Evolutionary conservation across 2,888 invertebrate species (phyloP), one percentile per base, ranked within the genome.

Genomic region (Sphinx pinastri): DNA sequence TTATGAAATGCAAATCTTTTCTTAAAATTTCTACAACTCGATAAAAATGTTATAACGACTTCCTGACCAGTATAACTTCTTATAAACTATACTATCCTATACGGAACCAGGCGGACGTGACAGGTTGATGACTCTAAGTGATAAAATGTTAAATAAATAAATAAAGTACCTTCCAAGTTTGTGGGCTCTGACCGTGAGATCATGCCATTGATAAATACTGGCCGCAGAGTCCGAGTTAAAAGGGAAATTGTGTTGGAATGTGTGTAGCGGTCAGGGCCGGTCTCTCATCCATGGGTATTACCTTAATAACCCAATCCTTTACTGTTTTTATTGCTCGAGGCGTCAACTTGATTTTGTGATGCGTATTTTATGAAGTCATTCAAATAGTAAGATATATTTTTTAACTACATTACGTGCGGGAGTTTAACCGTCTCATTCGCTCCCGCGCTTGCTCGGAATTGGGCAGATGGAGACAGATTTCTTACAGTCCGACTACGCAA

Each of bases 161-260:
- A 83, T 68, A 68, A 70, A 70, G 51, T 55, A 63, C 67, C 67
- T 59, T 59, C 67, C 82, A 82, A 77, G 83, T 74, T 79, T 82
- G 80, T 81, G 84, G 81, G 83, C 79, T 79, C 79, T 74, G 78
- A 81, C 82, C 84, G 85, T 83, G 87, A 88, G 89, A 89, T 89
- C 88, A 83, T 85, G 84, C 82, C 84, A 84, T 86, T 88, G 88
- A 89, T 89, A 89, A 90, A 83, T 84, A 82, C 80, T 75, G 77
- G 76, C 81, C 82, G 72, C 83, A 81, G 80, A 84, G 84, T 83
- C 84, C 81, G 84, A 86, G 86, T 84, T 92, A 92, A 92, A 92
- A 91, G 92, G 92, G 91, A 91, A 91, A 89, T 89, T 88, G 89
- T 92, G 91, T 92, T 83, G 90, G 89, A 90, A 86, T 84, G 84